Percentiles rank a stretch among this genome's conserved stretches.
Conservation (phyloP, 2,797 vertebrate genomes). For the Gallirallus australis region DNA sequence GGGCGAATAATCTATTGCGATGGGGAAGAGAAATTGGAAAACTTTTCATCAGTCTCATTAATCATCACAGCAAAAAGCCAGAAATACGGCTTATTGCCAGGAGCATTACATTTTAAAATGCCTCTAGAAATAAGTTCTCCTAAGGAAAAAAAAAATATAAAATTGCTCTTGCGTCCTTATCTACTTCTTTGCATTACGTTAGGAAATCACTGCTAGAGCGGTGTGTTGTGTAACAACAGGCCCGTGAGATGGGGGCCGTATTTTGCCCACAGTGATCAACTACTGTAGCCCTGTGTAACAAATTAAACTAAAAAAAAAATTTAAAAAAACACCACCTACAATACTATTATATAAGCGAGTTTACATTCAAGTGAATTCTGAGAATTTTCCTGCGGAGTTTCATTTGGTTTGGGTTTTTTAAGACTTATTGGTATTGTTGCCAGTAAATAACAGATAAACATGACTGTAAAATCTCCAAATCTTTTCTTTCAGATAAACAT, state of each 20-base stretch:
- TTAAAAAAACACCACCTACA: not conserved
- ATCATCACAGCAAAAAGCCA: not conserved
- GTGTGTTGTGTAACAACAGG: not conserved
- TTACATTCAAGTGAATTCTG: not conserved
- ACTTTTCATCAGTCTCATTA: not conserved
- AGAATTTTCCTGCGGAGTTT: not conserved
- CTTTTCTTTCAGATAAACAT: not conserved
- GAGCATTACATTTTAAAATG: not conserved
- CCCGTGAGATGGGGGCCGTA: not conserved
- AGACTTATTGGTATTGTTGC: not conserved
- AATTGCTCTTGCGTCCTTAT: not conserved
- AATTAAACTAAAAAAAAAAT: not conserved
- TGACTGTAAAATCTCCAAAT: not conserved
- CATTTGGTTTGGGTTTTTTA: not conserved
- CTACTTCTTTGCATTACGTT: accelerated
- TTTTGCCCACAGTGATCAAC: not conserved
- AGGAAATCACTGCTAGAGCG: not conserved
- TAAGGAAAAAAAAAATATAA: too few species aligned
- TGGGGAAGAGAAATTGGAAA: not conserved
- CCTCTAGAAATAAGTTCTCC: not conserved
- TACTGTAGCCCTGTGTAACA: not conserved
- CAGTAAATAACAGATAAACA: not conserved
- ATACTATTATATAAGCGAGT: not conserved
- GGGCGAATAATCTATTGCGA: not conserved
- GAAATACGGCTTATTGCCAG: not conserved